These are phyloP conservation scores for Hirtodrosophila alboralis DNA, from an alignment of 2,888 invertebrate species.

Conservation along the genomic window DNA sequence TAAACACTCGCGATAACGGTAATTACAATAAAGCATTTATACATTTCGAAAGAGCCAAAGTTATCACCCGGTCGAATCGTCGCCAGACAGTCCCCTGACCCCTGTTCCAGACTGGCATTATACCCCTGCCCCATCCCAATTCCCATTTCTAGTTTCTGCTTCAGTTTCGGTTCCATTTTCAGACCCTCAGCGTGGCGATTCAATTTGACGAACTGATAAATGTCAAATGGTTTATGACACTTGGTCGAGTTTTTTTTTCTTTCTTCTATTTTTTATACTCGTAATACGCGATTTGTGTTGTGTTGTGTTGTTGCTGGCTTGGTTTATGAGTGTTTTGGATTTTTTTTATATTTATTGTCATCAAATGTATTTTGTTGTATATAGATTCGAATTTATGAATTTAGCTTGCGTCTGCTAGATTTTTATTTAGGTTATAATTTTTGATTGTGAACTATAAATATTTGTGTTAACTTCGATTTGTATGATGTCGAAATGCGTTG, in stretches of 20 bases:
- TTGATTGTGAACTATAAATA: conserved; percentile 49
- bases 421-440: conserved; percentile 55
- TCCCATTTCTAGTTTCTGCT: conserved; percentile 12
- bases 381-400: conserved; percentile 52
- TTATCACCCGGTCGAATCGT: conserved; percentile 8
- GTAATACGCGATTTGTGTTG: conserved; percentile 26
- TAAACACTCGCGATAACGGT: conserved; percentile 21
- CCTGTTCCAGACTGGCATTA: background rate
- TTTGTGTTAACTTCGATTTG: conserved; percentile 22
- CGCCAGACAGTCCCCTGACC: conserved; percentile 2
- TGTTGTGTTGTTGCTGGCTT: conserved; percentile 10
- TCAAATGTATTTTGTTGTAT: conserved; percentile 47
- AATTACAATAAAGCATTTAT: conserved; percentile 26
- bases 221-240: conserved; percentile 61
- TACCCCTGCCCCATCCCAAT: background rate
- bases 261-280: conserved; percentile 5
- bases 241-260: conserved; percentile 1
- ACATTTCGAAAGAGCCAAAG: conserved; percentile 27
- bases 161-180: conserved; percentile 10
- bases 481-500: conserved; percentile 15
- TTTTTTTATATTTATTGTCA: conserved; percentile 52
- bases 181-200: conserved; percentile 22
- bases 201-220: conserved; percentile 68
- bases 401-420: conserved; percentile 31
- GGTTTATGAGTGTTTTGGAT: conserved; percentile 36